A percentile compares a stretch with the other conserved stretches of the same genome.
Conservation (phyloP, 1,140 invertebrate species). For the Trichonephila clavata region DNA sequence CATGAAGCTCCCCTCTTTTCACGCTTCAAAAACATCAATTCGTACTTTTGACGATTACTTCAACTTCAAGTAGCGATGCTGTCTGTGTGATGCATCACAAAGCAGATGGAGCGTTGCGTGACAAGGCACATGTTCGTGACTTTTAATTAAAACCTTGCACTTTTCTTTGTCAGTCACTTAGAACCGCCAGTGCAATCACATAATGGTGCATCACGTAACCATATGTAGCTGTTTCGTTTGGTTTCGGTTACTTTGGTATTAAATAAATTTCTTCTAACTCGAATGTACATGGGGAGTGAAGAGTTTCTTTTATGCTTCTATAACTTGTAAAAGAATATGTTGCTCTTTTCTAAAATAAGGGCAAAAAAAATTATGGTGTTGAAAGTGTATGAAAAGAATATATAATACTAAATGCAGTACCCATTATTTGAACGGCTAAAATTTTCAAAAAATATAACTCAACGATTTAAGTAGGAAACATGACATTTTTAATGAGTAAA, state of each 20-base stretch:
- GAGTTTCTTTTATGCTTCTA: no score
- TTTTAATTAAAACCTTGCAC: constrained; percentile 67
- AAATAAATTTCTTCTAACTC: neutral
- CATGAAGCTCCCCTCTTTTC: neutral
- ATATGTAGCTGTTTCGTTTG: neutral
- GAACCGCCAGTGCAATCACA: constrained; percentile 1
- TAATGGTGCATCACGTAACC: neutral
- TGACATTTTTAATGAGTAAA: no score
- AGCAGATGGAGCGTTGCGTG: constrained; percentile 34
- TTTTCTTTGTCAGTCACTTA: constrained; percentile 37
- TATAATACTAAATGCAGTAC: no score
- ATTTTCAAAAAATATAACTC: no score
- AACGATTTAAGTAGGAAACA: no score
- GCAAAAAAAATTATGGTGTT: no score
- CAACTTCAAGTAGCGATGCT: no score
- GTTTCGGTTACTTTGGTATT: neutral
- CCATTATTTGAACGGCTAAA: no score
- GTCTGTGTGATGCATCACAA: constrained; percentile 29
- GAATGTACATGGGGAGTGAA: neutral
- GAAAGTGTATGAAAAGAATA: no score
- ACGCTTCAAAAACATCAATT: constrained; percentile 49
- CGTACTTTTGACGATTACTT: constrained; percentile 46
- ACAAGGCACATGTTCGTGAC: constrained; percentile 44
- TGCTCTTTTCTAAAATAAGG: no score
- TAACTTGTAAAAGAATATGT: no score